Evolutionary conservation across 2,797 vertebrate genomes (phyloP), one percentile per base, ranked within the genome.

Genomic region (Nothura maculosa): DNA sequence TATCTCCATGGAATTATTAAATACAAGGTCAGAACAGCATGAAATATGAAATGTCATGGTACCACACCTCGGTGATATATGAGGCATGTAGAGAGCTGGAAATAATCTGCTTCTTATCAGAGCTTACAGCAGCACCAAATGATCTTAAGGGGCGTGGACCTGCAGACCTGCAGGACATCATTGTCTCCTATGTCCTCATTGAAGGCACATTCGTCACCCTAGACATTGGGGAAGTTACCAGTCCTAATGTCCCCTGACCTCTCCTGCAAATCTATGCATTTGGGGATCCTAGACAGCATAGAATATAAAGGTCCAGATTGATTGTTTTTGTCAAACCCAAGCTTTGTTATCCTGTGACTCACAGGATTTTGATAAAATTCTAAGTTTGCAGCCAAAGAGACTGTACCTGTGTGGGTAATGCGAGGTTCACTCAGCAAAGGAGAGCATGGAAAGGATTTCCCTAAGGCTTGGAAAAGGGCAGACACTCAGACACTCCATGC

Each of bases 101-200:
- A 85, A 88, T 75, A 63, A 93, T 30, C 67, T 87, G 58, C 43
- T 92, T 30, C 28, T 89, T 92, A 83, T 78, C 81, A 78, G 81
- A 92, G 30, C n/a, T 87, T 74, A 61, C 50, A 78, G 54, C 22
- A 75, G 60, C 32, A 27, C 21, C 68, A 43, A 62, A 22, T 82
- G 69, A 54, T n/a, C 57, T 80, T 60, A 81, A 85, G 22, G 38
- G 4, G 5, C 55, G n/a, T 18, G 38, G 38, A 67, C 12, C 15
- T 78, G 38, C 38, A 70, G 68, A 70, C 28, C 38, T 12, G 42
- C 16, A 83, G 1, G 9, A 69, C 0, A 0, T 48, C 0, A 0
- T 48, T 24, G 47, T 34, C 28, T 89, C 22, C 52, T 60, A 4
- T 67, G 50, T 68, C 17, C 16, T 21, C 3, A 1, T 28, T 28